Evolutionary conservation across 2,113 vertebrate species (phyloP), one percentile per base, ranked within the genome.

Genomic region (Rafetus swinhoei): DNA sequence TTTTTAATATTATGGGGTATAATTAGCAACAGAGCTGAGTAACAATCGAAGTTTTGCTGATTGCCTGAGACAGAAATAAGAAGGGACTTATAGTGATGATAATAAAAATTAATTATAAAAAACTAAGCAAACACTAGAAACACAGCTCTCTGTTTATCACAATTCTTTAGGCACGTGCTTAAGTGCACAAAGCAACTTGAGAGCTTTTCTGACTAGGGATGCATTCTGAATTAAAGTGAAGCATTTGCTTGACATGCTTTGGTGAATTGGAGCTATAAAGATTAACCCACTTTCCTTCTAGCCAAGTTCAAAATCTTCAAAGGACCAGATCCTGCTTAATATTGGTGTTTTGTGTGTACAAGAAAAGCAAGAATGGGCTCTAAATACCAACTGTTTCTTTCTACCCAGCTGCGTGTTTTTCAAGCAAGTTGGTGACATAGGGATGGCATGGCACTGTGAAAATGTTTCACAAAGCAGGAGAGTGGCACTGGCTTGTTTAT

Each of bases 251-350:
- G 50, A 94, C 92, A 94, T 29, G 4, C 39, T 86, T n/a, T 50
- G 10, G n/a, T 95, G 80, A 91, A 65, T 25, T 81, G 65, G 5
- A 62, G 35, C 82, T 16, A 18, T 54, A 55, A 54, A 79, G 59
- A 84, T 90, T 90, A 65, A 90, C 39, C 83, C 77, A 87, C 32
- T 93, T 95, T 85, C 9, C 25, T 89, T 16, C 72, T 80, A 24
- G 86, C 19, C 27, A 22, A 39, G 16, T 74, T 16, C 39, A 74
- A 39, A 74, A 19, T 11, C 29, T 45, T 27, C 69, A 74, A 39
- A 22, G 35, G 19, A 39, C 69, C 9, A 39, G 69, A 16, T 39
- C 18, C 69, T 74, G 35, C 18, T 39, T 74, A 74, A 39, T 74
- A 21, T 74, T 74, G 69, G n/a, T 11, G 9, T 74, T 74, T 39